These are phyloP conservation scores for Masticophis lateralis DNA, from an alignment of 2,797 vertebrate genomes.

Conservation along the genomic window DNA sequence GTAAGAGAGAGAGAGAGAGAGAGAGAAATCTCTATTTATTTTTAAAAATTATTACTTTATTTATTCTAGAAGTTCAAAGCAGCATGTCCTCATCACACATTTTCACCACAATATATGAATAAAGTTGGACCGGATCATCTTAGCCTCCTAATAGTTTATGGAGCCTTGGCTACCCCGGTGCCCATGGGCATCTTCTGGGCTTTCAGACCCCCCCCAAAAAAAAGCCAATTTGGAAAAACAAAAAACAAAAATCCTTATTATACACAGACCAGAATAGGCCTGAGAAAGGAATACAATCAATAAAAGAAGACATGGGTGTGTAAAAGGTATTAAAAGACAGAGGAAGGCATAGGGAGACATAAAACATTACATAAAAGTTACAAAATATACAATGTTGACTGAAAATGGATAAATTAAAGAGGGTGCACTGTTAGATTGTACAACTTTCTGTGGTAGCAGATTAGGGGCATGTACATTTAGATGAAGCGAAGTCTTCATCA, in stretches of 20 bases:
- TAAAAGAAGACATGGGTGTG: not conserved
- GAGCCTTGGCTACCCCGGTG: not conserved
- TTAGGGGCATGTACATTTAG: not conserved
- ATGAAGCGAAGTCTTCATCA: not conserved
- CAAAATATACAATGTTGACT: not conserved
- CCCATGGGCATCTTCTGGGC: not conserved
- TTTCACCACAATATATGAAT: not conserved
- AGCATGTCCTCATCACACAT: not conserved
- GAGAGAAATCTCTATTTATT: not conserved
- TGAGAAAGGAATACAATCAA: not conserved
- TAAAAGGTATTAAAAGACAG: not conserved
- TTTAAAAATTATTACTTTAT: not conserved
- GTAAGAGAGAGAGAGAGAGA: not conserved
- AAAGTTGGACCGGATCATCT: not conserved
- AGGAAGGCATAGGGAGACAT: not conserved
- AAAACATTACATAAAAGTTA: not conserved
- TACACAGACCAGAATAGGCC: not conserved
- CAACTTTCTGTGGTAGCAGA: not conserved
- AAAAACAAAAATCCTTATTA: not conserved
- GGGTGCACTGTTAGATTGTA: not conserved
- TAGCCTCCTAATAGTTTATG: not conserved
- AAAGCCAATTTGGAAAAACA: not conserved
- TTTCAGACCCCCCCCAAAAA: not conserved
- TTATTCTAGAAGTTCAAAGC: not conserved
- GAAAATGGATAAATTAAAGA: not conserved